Evolutionary conservation across 2,113 vertebrate genomes (phyloP), one percentile per base, ranked within the genome.

Genomic region (Megaceryle torquata): DNA sequence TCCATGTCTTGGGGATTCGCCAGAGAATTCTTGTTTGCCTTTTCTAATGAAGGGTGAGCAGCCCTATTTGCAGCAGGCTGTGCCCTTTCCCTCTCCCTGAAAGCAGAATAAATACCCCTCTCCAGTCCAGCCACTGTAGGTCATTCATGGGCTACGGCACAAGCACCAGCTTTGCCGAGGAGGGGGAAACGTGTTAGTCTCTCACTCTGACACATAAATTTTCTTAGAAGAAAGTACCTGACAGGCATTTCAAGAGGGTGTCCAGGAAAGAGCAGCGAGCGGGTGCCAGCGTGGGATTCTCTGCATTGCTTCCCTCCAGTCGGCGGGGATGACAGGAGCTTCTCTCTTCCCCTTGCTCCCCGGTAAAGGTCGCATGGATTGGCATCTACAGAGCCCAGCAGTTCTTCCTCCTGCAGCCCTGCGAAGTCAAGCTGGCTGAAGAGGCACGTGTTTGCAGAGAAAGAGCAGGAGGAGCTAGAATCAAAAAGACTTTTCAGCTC

Each of bases 261-360:
- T 81, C 84, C 75, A 72, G 70, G 75, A 85, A 86, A 77, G 35
- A 50, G 48, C 33, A 78, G 84, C 0, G 3, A 82, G 60, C 0
- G 1, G 26, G 22, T 64, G 84, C 37, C 84, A 74, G 54, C 1
- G 0, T 1, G 1, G 19, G 26, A 85, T 88, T 95, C 75, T 84
- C 64, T 37, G 11, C 54, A 33, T 85, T 72, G 74, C 48, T 81
- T 71, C 28, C 51, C 0, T 0, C 20, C 0, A 0, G 13, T 59
- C 74, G 44, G 54, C 1, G 0, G 71, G 39, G n/a, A 24, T 90
- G 2, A 0, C 9, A 39, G 35, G 37, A 90, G 53, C 53, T 28
- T 61, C n/a, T 57, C 51, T n/a, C 33, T 39, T 88, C 24, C 64
- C 63, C 26, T 76, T 41, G 51, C 46, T 71, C 37, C 37, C 29